Evolutionary conservation across 2,888 invertebrate genomes (phyloP).

Genomic region (Apodemia hepburni): DNA sequence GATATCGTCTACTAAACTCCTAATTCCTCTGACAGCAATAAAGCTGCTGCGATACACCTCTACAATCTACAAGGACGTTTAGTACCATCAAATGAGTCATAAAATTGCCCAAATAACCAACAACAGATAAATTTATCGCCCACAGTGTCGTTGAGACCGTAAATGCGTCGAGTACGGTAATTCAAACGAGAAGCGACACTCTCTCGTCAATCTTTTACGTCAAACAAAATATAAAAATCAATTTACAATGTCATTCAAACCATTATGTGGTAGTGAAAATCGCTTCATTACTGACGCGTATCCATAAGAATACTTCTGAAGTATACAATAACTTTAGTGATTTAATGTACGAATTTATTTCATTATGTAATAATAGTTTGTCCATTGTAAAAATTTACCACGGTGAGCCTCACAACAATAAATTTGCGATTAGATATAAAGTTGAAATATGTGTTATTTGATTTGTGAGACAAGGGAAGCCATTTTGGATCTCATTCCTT

Average conservation of each 20-base stretch:
- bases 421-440: conserved; percentile 75
- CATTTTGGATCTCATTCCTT: conserved; percentile 46
- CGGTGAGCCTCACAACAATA: conserved; percentile 66
- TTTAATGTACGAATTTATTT: conserved; percentile 57
- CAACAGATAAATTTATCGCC: conserved; percentile 70
- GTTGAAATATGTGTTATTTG: conserved; percentile 57
- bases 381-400: conserved; percentile 71
- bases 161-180: conserved; percentile 53
- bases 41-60: conserved; percentile 43
- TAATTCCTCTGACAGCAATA: conserved; percentile 18
- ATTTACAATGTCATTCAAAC: conserved; percentile 61
- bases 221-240: conserved; percentile 80
- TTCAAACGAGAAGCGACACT: conserved; percentile 41
- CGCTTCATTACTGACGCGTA: conserved; percentile 68
- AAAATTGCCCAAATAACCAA: conserved; percentile 73
- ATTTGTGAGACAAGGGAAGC: conserved; percentile 62
- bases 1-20: neutral
- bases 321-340: conserved; percentile 54
- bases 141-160: conserved; percentile 61
- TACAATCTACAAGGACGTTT: conserved; percentile 53
- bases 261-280: conserved; percentile 63
- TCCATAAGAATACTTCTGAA: conserved; percentile 55
- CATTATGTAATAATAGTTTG: conserved; percentile 66
- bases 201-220: conserved; percentile 76
- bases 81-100: conserved; percentile 72